Base-by-base conservation (phyloP, 2,797 vertebrate genomes). In the Myiothlypis coronata region DNA sequence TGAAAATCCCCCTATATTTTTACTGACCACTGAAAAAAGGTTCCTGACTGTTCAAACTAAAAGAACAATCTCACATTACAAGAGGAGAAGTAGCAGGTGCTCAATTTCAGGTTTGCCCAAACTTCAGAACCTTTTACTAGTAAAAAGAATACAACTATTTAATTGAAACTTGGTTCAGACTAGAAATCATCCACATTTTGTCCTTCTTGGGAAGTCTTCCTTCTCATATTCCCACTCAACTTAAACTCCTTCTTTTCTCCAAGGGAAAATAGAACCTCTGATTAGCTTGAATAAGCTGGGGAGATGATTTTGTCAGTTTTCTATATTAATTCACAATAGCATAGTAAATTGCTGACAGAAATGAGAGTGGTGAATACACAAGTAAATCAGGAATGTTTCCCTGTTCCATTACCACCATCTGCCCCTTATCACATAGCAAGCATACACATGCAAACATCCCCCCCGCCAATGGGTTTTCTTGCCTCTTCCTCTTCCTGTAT, bases 1-100 rank as follows among this genome's bases (percentile, higher is more conserved):
- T 4, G 1, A 84, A 78, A 75, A 59, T 7, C 0, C 1, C 16
- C 8, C 7, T 8, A 0, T 34, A 30, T 37, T 32, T 84, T 70
- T 41, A 44, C 8, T 65, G 50, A 56, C 11, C 11, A 34, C 9
- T 41, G 55, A 65, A 65, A 49, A 79, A 76, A 14, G 7, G 32
- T 28, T 49, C 12, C 23, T 21, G 17, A 75, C 37, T 7, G 26
- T 55, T 68, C 22, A 50, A 81, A 6, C 8, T 60, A 32, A 44
- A 92, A 83, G 6, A 65, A 60, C 27, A 64, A 49, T 53, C 32
- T 78, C 11, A 41, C 0, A 1, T 34, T 23, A 28, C 28, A 82
- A 67, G 2, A 75, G n/a, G 26, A 60, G 27, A 22, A 50, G 26
- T 9, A 81, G 6, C 20, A 84, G 13, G 9, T 50, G 9, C 30